These are phyloP conservation scores for Phaenicophaeus curvirostris DNA, from an alignment of 2,797 vertebrate genomes.

Conservation along the genomic window DNA sequence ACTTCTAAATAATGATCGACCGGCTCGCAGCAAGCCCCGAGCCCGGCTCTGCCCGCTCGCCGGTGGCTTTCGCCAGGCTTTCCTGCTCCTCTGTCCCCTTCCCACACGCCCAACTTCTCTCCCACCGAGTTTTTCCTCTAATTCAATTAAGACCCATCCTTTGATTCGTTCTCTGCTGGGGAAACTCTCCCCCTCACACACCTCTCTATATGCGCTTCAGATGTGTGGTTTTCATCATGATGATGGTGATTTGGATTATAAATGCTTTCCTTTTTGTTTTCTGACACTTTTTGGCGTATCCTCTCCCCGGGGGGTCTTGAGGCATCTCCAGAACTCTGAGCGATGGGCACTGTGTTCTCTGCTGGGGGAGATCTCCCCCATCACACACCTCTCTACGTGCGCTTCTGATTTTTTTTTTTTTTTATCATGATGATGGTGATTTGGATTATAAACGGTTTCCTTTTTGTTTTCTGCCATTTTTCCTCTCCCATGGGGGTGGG, in stretches of 20 bases:
- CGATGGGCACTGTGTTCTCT: too few species aligned
- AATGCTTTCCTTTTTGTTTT: not conserved
- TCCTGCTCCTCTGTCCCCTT: not conserved
- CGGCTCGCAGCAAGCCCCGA: conserved; percentile 12
- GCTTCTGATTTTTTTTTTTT: too few species aligned
- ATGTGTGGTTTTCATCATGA: not conserved
- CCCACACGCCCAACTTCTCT: not conserved
- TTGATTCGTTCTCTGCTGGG: not conserved
- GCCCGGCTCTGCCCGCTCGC: conserved; percentile 13
- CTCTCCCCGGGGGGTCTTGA: fast-evolving
- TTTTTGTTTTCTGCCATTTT: too few species aligned
- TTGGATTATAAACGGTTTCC: too few species aligned
- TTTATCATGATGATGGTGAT: too few species aligned
- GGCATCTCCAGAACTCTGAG: not conserved
- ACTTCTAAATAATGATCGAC: conserved; percentile 15
- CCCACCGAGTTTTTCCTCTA: not conserved
- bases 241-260: not conserved
- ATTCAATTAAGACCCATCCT: not conserved
- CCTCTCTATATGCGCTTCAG: not conserved
- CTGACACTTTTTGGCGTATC: fast-evolving
- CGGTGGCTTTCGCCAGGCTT: not conserved
- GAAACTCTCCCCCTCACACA: not conserved
- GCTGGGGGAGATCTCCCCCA: too few species aligned
- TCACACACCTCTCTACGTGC: too few species aligned
- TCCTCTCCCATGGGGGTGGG: too few species aligned